Percentiles rank a stretch among this genome's conserved stretches.
Conservation (phyloP, 2,888 invertebrate genomes). For the Aphodius sticticus region DNA sequence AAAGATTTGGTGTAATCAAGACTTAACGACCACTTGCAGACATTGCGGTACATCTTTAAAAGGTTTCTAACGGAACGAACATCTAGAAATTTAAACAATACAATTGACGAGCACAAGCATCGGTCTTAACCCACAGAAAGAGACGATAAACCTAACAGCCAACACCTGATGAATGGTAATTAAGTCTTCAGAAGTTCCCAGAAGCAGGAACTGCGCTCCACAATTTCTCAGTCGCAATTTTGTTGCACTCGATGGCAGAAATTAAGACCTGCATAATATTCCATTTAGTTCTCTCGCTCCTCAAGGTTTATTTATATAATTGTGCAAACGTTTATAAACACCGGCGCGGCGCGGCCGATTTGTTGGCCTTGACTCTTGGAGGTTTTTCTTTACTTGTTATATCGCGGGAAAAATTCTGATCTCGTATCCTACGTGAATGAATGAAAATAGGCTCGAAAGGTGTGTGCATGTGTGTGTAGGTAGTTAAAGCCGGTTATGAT, state of each 20-base stretch:
- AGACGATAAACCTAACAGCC: not conserved
- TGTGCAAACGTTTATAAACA: conserved; percentile 4
- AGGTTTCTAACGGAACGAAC: not conserved
- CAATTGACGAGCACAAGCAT: not conserved
- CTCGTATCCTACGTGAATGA: not conserved
- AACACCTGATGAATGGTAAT: not conserved
- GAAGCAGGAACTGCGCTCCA: not conserved
- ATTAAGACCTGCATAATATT: not conserved
- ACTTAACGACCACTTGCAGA: not conserved
- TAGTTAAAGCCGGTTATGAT: not conserved
- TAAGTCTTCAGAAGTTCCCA: not conserved
- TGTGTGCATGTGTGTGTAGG: not conserved
- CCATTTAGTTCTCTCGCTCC: not conserved
- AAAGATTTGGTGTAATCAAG: too few species aligned
- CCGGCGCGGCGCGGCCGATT: not conserved
- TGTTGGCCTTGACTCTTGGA: not conserved
- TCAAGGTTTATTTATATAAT: not conserved
- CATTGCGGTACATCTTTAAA: not conserved
- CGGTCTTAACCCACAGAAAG: not conserved
- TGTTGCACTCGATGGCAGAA: not conserved
- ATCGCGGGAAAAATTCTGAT: not conserved
- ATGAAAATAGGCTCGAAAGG: not conserved
- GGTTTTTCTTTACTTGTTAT: not conserved
- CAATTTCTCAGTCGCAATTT: not conserved
- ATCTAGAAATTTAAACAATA: not conserved